These are phyloP conservation scores for Lepidochitona cinerea DNA, from an alignment of 2,888 invertebrate species.

Conservation along the genomic window DNA sequence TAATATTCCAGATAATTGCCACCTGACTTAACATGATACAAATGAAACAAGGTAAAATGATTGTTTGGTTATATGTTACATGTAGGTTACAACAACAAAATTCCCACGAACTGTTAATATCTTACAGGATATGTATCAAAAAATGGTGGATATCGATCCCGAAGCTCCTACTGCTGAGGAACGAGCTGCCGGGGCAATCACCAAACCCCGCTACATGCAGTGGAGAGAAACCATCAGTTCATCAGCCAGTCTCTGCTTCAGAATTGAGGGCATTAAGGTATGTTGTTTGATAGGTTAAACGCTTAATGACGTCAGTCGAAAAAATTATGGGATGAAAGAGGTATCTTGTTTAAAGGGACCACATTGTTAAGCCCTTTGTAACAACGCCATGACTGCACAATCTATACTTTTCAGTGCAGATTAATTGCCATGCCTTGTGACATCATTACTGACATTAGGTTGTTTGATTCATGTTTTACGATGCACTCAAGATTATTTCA, in stretches of 20 bases:
- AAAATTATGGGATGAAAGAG: too few species aligned
- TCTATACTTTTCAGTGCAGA: too few species aligned
- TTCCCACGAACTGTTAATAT: background rate
- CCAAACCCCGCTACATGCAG: constrained; percentile 80
- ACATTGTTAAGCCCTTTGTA: too few species aligned
- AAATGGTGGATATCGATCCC: constrained; percentile 95
- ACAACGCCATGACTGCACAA: too few species aligned
- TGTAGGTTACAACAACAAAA: background rate
- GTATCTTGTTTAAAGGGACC: too few species aligned
- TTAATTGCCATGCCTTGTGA: too few species aligned
- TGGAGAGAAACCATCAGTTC: constrained; percentile 69
- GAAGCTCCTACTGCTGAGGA: constrained; percentile 92
- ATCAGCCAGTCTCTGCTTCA: constrained; percentile 63
- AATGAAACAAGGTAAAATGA: background rate
- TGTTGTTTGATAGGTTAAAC: too few species aligned
- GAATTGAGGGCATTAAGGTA: constrained; percentile 70
- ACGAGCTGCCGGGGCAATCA: constrained; percentile 89
- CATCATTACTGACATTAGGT: too few species aligned
- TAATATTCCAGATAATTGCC: background rate
- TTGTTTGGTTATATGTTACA: background rate
- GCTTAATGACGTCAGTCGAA: too few species aligned
- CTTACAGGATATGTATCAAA: constrained; percentile 93
- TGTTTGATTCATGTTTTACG: too few species aligned
- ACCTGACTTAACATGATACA: too few species aligned
- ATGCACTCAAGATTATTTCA: too few species aligned